Conservation (phyloP, 2,888 invertebrate species). For the Meiosimyza decipiens region DNA sequence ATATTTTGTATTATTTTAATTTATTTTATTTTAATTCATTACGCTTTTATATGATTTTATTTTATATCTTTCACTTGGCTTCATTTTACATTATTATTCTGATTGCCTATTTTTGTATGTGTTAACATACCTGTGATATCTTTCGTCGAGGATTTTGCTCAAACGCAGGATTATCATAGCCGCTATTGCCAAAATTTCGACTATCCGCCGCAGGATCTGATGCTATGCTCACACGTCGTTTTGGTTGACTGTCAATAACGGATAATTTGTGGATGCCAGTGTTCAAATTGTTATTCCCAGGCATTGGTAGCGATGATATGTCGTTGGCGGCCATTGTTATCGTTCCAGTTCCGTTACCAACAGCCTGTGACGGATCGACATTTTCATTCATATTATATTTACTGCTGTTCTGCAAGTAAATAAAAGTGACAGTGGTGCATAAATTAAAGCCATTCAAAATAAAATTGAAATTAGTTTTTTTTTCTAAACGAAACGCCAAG, state of each 20-base stretch:
- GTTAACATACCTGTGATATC: slow-evolving; percentile 64
- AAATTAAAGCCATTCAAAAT: no score
- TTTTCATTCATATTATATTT: slow-evolving; percentile 48
- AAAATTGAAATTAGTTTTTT: no score
- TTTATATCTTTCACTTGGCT: neutral
- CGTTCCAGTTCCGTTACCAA: slow-evolving; percentile 29
- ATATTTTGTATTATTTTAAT: neutral
- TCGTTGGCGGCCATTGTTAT: slow-evolving; percentile 50
- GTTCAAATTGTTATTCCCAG: slow-evolving; percentile 41
- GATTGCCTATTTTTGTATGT: neutral
- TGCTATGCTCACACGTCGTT: slow-evolving; percentile 74
- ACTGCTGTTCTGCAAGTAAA: no score
- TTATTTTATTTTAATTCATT: neutral
- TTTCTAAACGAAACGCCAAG: no score
- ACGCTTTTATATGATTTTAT: neutral
- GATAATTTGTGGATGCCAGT: slow-evolving; percentile 49
- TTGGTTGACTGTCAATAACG: slow-evolving; percentile 65
- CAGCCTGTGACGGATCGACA: slow-evolving; percentile 24
- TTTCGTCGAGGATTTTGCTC: slow-evolving; percentile 70
- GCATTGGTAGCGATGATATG: slow-evolving; percentile 46
- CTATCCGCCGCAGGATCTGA: slow-evolving; percentile 68
- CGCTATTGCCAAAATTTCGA: slow-evolving; percentile 66
- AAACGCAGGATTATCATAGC: slow-evolving; percentile 75
- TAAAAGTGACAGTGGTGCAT: no score
- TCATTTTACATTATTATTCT: neutral